phyloP scores from a whole-genome alignment of 92 coral and sea anemone species.

The Palythoa caribaeorum region DNA sequence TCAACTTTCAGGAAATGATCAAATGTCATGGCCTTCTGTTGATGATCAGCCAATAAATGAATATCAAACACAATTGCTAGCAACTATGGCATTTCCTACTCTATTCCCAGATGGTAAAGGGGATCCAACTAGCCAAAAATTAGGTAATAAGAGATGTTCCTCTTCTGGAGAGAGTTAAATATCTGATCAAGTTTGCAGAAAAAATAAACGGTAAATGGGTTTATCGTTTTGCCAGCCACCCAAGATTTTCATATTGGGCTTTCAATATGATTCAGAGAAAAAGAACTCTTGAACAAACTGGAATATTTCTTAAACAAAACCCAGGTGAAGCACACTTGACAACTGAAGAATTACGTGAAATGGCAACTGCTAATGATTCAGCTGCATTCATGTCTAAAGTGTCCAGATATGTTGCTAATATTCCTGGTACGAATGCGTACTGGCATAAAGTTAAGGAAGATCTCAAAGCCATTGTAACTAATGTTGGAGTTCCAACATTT shows the following conservation, averaged over 20 bases:
- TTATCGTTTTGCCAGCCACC: constrained; percentile 58
- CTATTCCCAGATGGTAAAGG: constrained; percentile 81
- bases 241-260: neutral
- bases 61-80: constrained; percentile 13
- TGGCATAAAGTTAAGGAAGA: too few species aligned
- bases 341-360: constrained; percentile 72
- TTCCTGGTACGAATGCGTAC: too few species aligned
- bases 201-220: constrained; percentile 46
- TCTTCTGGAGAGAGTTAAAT: constrained; percentile 51
- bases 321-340: constrained; percentile 57
- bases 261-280: constrained; percentile 31
- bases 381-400: neutral
- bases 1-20: constrained; percentile 58
- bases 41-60: constrained; percentile 49
- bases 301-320: too few species aligned
- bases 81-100: constrained; percentile 24
- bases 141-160: constrained; percentile 47
- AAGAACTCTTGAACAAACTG: constrained; percentile 40
- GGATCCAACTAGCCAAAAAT: constrained; percentile 59
- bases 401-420: too few species aligned
- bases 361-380: constrained; percentile 65
- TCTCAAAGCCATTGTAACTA: constrained; percentile 39
- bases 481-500: constrained; percentile 77
- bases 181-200: constrained; percentile 56
- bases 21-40: constrained; percentile 57